These are phyloP conservation scores for Alcis repandata DNA, from an alignment of 2,888 invertebrate species.

Conservation along the genomic window DNA sequence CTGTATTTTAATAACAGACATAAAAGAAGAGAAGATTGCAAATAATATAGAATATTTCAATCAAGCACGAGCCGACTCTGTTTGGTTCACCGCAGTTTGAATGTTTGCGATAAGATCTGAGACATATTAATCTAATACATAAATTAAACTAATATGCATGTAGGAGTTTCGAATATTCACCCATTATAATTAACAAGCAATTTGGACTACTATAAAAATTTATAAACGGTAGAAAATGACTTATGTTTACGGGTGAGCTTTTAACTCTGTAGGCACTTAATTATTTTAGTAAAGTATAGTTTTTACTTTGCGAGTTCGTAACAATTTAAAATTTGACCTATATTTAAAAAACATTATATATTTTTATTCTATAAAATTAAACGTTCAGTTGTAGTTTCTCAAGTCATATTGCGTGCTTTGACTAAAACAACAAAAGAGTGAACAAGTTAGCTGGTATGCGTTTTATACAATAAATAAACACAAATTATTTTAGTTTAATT, in stretches of 20 bases:
- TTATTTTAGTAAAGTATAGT: neutral
- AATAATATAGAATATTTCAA: slow-evolving; percentile 33
- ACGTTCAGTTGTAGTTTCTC: too few species aligned
- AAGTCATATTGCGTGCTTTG: too few species aligned
- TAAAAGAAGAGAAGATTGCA: slow-evolving; percentile 24
- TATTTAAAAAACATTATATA: too few species aligned
- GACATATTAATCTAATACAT: slow-evolving; percentile 62
- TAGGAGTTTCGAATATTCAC: slow-evolving; percentile 55
- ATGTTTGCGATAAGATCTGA: slow-evolving; percentile 58
- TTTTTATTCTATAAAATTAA: too few species aligned
- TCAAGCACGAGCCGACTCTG: slow-evolving; percentile 34
- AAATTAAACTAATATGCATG: slow-evolving; percentile 61
- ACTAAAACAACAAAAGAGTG: too few species aligned
- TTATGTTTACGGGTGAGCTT: slow-evolving; percentile 22
- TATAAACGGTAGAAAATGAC: slow-evolving; percentile 40
- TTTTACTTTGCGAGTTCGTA: too few species aligned
- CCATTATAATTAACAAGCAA: slow-evolving; percentile 59
- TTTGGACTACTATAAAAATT: slow-evolving; percentile 47
- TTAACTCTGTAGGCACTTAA: slow-evolving; percentile 6
- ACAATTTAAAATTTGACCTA: too few species aligned
- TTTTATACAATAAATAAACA: too few species aligned
- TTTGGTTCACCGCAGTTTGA: slow-evolving; percentile 46
- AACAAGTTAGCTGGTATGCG: too few species aligned
- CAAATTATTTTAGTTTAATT: too few species aligned
- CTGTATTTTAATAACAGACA: slow-evolving; percentile 19